Base-by-base conservation (phyloP, 2,797 vertebrate species). In the Clamator glandarius region DNA sequence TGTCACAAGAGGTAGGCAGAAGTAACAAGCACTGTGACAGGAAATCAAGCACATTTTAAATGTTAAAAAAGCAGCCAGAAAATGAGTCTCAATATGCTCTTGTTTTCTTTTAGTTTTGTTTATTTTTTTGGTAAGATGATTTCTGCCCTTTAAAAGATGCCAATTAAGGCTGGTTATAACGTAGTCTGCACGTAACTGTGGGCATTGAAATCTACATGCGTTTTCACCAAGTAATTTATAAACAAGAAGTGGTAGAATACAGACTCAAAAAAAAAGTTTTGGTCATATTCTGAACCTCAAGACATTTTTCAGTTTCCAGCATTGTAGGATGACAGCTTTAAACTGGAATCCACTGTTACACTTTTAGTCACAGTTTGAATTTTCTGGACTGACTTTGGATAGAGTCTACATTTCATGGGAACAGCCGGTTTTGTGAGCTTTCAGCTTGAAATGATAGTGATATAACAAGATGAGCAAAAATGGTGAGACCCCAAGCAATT, bases 1-100 rank as follows among this genome's bases (percentile, higher is more conserved):
- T 97, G 79, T 90, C 94, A 97, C 96, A 97, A 93, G 92, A 95
- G 90, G 95, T 92, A 96, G 94, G 97, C 85, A 96, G 67, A 97
- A 96, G 75, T 94, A 96, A 97, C 87, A 86, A 96, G 96, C 96
- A 87, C 77, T 94, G 79, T 85, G 97, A 93, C 96, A 81, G 88
- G 95, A 96, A 96, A 92, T 80, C 96, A 95, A 93, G 89, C 61
- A 70, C 83, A 90, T 92, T 97, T 97, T 96, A 96, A 91, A 97
- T 68, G 83, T 89, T 91, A 94, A 97, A 96, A 94, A 96, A 84
- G 88, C 95, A 96, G 67, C 62, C 90, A 93, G 83, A 97, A 92
- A 97, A 89, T 90, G 83, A 95, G 78, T 91, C 90, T 76, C 89
- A 83, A 85, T 91, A 85, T 95, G 87, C 67, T 80, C 63, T 82